phyloP scores from a whole-genome alignment of 2,797 vertebrate species.

The Rhinatrema bivittatum region DNA sequence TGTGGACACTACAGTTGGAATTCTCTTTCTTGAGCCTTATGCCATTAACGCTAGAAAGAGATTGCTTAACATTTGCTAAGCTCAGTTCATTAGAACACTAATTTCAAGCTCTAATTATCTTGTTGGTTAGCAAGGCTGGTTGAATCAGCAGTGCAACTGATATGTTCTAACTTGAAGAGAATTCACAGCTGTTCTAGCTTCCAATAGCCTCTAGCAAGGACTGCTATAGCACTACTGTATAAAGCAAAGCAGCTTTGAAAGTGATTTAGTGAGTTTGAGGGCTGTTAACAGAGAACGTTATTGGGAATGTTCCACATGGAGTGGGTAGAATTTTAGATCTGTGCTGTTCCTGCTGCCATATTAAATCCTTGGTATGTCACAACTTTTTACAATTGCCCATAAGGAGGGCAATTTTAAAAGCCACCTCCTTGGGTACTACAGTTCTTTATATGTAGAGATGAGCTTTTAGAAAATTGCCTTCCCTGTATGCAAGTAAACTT shows the following conservation, averaged over 20 bases:
- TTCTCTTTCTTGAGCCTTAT: conserved; percentile 30
- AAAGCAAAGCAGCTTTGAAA: conserved; percentile 12
- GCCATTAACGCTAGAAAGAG: conserved; percentile 46
- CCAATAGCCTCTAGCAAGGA: conserved; percentile 18
- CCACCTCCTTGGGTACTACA: too few relatives aligned
- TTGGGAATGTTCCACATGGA: too few relatives aligned
- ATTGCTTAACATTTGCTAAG: conserved; percentile 43
- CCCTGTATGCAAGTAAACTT: too few relatives aligned
- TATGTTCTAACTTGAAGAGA: conserved; percentile 23
- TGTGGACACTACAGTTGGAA: conserved; percentile 28
- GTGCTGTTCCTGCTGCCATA: too few relatives aligned
- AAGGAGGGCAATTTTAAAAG: too few relatives aligned
- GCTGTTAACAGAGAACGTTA: too few relatives aligned
- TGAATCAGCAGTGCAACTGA: conserved; percentile 17
- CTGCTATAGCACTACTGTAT: conserved; percentile 1
- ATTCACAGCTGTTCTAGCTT: conserved; percentile 34
- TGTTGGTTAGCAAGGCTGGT: conserved; percentile 21
- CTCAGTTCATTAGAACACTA: conserved; percentile 57
- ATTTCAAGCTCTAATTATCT: conserved; percentile 59
- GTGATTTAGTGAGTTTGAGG: not conserved
- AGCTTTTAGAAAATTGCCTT: too few relatives aligned
- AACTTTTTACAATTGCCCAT: too few relatives aligned
- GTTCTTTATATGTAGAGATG: too few relatives aligned
- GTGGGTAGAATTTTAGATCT: too few relatives aligned
- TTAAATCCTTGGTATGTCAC: too few relatives aligned